Evolutionary conservation across 2,113 vertebrate species (phyloP), one percentile per base, ranked within the genome.

Genomic region (Cryptotis parvus): DNA sequence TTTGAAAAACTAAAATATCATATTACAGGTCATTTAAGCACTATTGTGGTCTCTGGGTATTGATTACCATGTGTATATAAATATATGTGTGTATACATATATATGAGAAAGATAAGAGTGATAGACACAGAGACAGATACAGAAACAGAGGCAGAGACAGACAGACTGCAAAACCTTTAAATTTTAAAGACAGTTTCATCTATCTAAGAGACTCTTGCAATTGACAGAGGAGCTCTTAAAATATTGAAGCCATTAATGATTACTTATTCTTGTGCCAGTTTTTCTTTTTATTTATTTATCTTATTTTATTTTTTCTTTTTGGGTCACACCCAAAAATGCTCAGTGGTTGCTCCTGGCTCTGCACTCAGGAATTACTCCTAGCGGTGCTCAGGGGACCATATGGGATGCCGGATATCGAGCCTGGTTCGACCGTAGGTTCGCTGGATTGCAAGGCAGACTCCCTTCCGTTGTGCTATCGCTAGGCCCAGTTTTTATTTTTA

Each of bases 171-270:
- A 70, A 35, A 41, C 26, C 82, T 75, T 77, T 27, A 78, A 31
- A 31, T 24, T 63, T 86, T 55, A 52, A 65, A 69, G 37, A n/a
- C 24, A 45, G 24, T 80, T 87, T 94, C 61, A 74, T 89, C n/a
- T 72, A 37, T 4, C 11, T 55, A 4, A 14, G 75, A 29, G 52
- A 3, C 77, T 83, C 69, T 6, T 84, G 58, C 68, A 45, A 85
- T 69, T 52, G 39, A 73, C 33, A 72, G 26, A 85, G 84, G 33
- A 65, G 1, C 11, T 68, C 1, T 79, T 87, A 55, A 69, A 89
- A 93, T n/a, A 68, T 9, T n/a, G n/a, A n/a, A n/a, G n/a, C n/a
- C 24, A 37, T 78, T 31, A 66, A 79, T 22, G 58, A 14, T 27
- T 72, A 37, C n/a, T 92, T 79, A 52, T 39, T 52, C 29, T 6